Conservation (phyloP, 2,797 vertebrate species). For the Takifugu ocellatus region DNA sequence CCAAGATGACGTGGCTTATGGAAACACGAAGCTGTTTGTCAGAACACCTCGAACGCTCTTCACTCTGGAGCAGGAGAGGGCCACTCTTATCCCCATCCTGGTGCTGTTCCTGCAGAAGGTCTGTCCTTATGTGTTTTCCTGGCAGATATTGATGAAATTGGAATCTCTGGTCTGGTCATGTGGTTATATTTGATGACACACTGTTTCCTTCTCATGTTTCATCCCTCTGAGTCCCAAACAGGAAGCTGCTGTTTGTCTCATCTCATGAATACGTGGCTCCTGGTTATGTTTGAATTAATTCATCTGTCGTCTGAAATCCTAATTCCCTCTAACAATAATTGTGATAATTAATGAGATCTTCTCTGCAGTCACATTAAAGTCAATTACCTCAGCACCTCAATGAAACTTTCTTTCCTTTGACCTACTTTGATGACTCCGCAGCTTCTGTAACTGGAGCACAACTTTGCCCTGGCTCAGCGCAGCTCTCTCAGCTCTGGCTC, state of each 20-base stretch:
- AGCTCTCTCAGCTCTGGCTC: background rate
- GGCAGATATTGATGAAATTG: too few relatives aligned
- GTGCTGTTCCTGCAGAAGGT: slow-evolving; percentile 95
- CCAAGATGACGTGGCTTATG: slow-evolving; percentile 87
- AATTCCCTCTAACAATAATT: slow-evolving; percentile 55
- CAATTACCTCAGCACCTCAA: slow-evolving; percentile 38
- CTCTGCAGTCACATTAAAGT: slow-evolving; percentile 49
- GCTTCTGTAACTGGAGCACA: slow-evolving; percentile 42
- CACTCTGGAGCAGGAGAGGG: slow-evolving; percentile 83
- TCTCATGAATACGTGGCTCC: slow-evolving; percentile 45
- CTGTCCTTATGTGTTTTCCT: slow-evolving; percentile 5
- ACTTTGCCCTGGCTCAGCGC: slow-evolving; percentile 27
- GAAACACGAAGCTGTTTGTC: slow-evolving; percentile 88
- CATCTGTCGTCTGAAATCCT: slow-evolving; percentile 49
- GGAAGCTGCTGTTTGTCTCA: slow-evolving; percentile 13
- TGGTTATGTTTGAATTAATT: slow-evolving; percentile 43
- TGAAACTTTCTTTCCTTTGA: slow-evolving; percentile 36
- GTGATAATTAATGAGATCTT: slow-evolving; percentile 57
- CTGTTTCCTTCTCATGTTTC: slow-evolving; percentile 4
- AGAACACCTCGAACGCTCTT: slow-evolving; percentile 84
- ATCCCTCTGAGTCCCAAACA: slow-evolving; percentile 14
- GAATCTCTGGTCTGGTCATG: background rate
- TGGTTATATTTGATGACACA: slow-evolving; percentile 21
- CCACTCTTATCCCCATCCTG: slow-evolving; percentile 87
- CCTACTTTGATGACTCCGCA: slow-evolving; percentile 55